A percentile compares a stretch with the other conserved stretches of the same genome.
phyloP scores from a whole-genome alignment of 2,888 invertebrate genomes.

The Hedychridium roseum region DNA sequence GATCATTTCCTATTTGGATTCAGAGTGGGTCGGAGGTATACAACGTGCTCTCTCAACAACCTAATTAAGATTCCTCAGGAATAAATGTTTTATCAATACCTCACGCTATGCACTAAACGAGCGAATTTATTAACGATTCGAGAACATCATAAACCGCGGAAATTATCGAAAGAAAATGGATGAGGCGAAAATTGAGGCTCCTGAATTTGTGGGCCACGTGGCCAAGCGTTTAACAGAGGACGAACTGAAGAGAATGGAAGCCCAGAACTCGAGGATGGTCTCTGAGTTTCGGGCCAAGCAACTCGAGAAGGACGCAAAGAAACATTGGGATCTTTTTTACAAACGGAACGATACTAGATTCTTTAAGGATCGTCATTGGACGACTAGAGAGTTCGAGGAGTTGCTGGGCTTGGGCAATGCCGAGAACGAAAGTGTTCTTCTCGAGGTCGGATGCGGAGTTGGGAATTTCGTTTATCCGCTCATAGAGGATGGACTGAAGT shows the following conservation, averaged over 20 bases:
- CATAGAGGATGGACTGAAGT: slow-evolving; percentile 76
- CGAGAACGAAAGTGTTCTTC: slow-evolving; percentile 64
- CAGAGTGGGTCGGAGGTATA: slow-evolving; percentile 2
- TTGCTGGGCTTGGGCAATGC: slow-evolving; percentile 70
- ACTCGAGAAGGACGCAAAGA: slow-evolving; percentile 83
- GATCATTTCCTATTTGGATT: slow-evolving; percentile 34
- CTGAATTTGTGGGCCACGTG: slow-evolving; percentile 49
- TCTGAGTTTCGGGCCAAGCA: slow-evolving; percentile 78
- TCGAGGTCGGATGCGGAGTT: slow-evolving; percentile 95
- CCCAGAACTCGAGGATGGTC: slow-evolving; percentile 76
- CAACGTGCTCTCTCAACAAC: background rate
- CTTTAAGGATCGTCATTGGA: slow-evolving; percentile 97
- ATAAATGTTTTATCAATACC: too few species aligned
- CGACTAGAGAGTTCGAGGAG: slow-evolving; percentile 91
- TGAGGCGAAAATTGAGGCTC: slow-evolving; percentile 17
- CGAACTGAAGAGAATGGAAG: slow-evolving; percentile 71
- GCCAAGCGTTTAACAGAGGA: slow-evolving; percentile 67
- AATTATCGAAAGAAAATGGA: slow-evolving; percentile 30
- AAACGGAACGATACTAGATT: slow-evolving; percentile 93
- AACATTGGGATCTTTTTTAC: slow-evolving; percentile 96
- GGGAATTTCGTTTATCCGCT: slow-evolving; percentile 96
- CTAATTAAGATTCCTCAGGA: background rate
- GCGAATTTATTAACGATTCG: background rate
- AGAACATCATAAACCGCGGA: background rate
- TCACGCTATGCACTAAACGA: too few species aligned